These are phyloP conservation scores for Atta cephalotes DNA, from an alignment of 1,140 invertebrate genomes.

Conservation along the genomic window DNA sequence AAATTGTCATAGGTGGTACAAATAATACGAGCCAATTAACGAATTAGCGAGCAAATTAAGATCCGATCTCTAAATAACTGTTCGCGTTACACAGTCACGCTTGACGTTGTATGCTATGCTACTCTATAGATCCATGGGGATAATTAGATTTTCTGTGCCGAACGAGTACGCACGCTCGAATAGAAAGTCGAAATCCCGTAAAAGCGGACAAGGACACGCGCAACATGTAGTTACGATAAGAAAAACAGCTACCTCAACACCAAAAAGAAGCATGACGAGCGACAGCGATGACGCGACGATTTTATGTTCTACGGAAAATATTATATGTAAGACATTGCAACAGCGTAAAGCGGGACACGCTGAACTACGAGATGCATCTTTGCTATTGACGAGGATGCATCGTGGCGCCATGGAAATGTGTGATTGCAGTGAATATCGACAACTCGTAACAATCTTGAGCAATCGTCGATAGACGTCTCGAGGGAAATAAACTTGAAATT, in stretches of 20 bases:
- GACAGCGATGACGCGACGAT: neutral
- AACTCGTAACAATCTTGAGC: constrained; percentile 9
- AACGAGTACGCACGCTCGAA: neutral
- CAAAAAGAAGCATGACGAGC: neutral
- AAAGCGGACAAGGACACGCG: neutral
- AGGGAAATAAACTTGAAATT: neutral
- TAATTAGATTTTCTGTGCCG: neutral
- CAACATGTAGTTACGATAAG: constrained; percentile 32
- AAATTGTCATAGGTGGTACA: neutral
- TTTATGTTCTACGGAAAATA: neutral
- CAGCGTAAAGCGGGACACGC: neutral
- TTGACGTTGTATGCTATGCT: neutral
- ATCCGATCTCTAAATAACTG: constrained; percentile 25
- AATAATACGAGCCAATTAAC: constrained; percentile 29
- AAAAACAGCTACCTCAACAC: constrained; percentile 15
- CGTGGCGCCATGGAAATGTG: neutral
- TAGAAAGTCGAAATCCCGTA: constrained; percentile 6
- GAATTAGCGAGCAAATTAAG: constrained; percentile 33
- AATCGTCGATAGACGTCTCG: neutral
- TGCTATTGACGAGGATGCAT: neutral
- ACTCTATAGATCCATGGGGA: neutral
- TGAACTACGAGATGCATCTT: neutral
- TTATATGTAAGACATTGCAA: neutral
- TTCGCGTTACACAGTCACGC: neutral
- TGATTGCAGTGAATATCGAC: neutral